These are phyloP conservation scores for Diloba caeruleocephala DNA, from an alignment of 2,888 invertebrate species.

Conservation along the genomic window DNA sequence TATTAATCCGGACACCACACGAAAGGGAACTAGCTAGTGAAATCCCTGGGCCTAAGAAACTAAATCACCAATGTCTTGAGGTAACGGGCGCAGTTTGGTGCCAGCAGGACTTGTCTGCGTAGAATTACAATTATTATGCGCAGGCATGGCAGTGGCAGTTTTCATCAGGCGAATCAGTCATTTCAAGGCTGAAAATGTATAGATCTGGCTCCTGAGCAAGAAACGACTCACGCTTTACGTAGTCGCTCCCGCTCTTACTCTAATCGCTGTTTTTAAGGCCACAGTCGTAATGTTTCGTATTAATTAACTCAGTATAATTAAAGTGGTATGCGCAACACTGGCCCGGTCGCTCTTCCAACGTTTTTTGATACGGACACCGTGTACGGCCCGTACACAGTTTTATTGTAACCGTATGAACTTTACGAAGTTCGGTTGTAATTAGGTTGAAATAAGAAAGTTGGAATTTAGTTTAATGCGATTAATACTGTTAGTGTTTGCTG, in stretches of 20 bases:
- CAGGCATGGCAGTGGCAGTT: no score
- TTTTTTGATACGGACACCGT: slow-evolving; percentile 59
- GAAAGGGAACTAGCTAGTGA: no score
- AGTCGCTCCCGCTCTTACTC: neutral
- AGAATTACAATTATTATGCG: no score
- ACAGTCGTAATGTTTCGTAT: slow-evolving; percentile 77
- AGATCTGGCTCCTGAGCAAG: no score
- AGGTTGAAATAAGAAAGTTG: slow-evolving; percentile 42
- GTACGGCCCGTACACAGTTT: slow-evolving; percentile 36
- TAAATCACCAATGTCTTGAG: no score
- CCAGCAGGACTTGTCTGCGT: no score
- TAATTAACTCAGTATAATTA: slow-evolving; percentile 85
- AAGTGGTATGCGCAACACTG: slow-evolving; percentile 77
- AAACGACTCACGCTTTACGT: no score
- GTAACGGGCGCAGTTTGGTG: no score
- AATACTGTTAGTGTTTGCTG: slow-evolving; percentile 20
- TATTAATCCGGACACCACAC: no score
- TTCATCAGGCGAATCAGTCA: no score
- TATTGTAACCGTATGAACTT: slow-evolving; percentile 46
- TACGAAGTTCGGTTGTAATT: slow-evolving; percentile 42
- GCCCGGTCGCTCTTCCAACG: slow-evolving; percentile 64
- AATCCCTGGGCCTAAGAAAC: no score
- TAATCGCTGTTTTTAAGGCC: slow-evolving; percentile 57
- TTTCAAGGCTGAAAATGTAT: no score
- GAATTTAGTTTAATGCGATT: slow-evolving; percentile 38